Percentiles rank a stretch among this genome's conserved stretches.
phyloP scores from a whole-genome alignment of 2,797 vertebrate species.

The Neosilurus hyrtlii region DNA sequence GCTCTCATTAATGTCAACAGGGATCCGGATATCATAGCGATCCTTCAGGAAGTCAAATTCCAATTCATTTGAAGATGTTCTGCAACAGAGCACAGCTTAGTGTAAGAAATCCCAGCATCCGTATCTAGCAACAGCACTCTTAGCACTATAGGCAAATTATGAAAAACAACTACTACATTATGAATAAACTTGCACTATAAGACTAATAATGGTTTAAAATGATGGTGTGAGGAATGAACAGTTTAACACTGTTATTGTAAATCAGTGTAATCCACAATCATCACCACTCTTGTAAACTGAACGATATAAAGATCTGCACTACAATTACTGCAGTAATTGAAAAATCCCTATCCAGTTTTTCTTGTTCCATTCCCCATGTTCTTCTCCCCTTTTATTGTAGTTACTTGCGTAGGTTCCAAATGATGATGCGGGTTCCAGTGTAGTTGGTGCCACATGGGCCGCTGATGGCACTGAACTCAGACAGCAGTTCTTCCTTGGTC shows the following conservation, averaged over 20 bases:
- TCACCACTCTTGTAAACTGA: neutral
- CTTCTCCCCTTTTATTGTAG: neutral
- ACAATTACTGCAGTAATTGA: neutral
- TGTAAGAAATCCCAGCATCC: neutral
- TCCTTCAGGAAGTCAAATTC: conserved; percentile 89
- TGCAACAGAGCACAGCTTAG: conserved; percentile 43
- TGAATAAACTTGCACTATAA: neutral
- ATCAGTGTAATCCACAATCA: neutral
- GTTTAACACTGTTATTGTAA: neutral
- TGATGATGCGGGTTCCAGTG: conserved; percentile 90
- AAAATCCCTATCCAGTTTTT: neutral
- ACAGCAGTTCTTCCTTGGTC: conserved; percentile 74
- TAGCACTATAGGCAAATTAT: neutral
- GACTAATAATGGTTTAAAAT: neutral
- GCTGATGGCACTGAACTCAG: conserved; percentile 78
- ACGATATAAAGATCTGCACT: neutral
- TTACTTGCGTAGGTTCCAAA: conserved; percentile 91
- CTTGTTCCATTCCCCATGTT: neutral
- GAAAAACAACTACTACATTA: neutral
- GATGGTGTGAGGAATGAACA: neutral
- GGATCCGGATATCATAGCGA: conserved; percentile 88
- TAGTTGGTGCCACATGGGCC: conserved; percentile 51
- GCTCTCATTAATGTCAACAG: conserved; percentile 76
- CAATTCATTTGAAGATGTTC: conserved; percentile 64
- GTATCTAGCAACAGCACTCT: too few relatives aligned